These are phyloP conservation scores for Brachionus angularis DNA, from an alignment of 1,140 invertebrate species.

Conservation along the genomic window DNA sequence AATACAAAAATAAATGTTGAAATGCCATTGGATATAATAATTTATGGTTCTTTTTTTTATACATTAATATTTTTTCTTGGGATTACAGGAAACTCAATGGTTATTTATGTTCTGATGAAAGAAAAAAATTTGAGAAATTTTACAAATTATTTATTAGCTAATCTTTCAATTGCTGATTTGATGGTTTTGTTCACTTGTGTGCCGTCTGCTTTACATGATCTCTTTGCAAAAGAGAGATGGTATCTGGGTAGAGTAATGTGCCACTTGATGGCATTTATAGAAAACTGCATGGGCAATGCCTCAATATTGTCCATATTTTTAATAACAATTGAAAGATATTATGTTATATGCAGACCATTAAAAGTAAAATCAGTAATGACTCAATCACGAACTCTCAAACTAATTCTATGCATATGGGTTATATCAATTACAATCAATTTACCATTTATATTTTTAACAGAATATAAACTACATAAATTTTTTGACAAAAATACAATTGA, in stretches of 20 bases:
- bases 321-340: conserved; percentile 37
- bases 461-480: conserved; percentile 22
- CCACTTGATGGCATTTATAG: conserved; percentile 45
- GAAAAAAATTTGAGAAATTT: conserved; percentile 87
- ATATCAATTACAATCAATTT: conserved; percentile 27
- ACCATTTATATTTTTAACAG: conserved; percentile 31
- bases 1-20: conserved; percentile 34
- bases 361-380: conserved; percentile 40
- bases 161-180: conserved; percentile 49
- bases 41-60: conserved; percentile 74
- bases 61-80: conserved; percentile 76
- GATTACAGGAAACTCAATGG: conserved; percentile 79
- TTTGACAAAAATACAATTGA: conserved; percentile 26
- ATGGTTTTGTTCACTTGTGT: conserved; percentile 48
- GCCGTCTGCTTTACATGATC: conserved; percentile 48
- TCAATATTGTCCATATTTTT: conserved; percentile 27
- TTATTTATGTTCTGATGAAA: conserved; percentile 81
- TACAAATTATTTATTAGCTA: conserved; percentile 79
- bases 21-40: conserved; percentile 74
- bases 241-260: conserved; percentile 49
- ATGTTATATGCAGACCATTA: conserved; percentile 28
- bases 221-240: conserved; percentile 50
- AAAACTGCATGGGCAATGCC: conserved; percentile 29
- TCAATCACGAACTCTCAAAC: conserved; percentile 19
- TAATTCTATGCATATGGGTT: conserved; percentile 22